Conservation (phyloP, 35 echinoderm and acorn worm genomes). For the Heliocidaris erythrogramma region DNA sequence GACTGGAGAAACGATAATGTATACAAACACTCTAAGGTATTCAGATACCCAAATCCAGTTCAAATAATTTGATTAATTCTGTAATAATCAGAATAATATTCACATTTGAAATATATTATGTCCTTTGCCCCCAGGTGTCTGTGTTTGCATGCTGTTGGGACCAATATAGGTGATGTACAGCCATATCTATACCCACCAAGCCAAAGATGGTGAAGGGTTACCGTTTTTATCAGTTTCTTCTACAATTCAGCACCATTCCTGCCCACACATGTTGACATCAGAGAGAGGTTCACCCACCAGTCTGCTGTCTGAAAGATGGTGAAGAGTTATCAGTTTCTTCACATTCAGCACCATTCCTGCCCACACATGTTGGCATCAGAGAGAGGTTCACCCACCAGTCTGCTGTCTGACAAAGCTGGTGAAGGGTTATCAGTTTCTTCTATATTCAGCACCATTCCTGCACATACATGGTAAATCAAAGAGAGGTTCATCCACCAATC, state of each 20-base stretch:
- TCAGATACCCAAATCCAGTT: too few species aligned
- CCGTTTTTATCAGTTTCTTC: not conserved
- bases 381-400: not conserved
- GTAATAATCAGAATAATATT: too few species aligned
- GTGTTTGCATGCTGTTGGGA: conserved; percentile 49
- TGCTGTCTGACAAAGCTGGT: not conserved
- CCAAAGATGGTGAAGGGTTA: conserved; percentile 30
- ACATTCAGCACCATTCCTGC: not conserved
- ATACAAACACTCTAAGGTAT: too few species aligned
- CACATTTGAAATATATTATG: too few species aligned
- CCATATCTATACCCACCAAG: not conserved
- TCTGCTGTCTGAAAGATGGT: not conserved
- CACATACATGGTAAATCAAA: not conserved
- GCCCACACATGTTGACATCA: not conserved
- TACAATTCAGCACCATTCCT: not conserved
- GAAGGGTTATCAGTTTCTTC: not conserved
- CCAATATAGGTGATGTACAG: conserved; percentile 19
- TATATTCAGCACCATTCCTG: not conserved
- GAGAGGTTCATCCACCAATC: not conserved
- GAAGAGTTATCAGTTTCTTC: not conserved
- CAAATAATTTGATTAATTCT: too few species aligned
- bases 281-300: not conserved
- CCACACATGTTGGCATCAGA: not conserved
- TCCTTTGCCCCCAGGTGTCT: not conserved
- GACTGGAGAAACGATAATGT: too few species aligned